phyloP scores from a whole-genome alignment of 2,113 vertebrate genomes.

The Protomyctophum bolini region DNA sequence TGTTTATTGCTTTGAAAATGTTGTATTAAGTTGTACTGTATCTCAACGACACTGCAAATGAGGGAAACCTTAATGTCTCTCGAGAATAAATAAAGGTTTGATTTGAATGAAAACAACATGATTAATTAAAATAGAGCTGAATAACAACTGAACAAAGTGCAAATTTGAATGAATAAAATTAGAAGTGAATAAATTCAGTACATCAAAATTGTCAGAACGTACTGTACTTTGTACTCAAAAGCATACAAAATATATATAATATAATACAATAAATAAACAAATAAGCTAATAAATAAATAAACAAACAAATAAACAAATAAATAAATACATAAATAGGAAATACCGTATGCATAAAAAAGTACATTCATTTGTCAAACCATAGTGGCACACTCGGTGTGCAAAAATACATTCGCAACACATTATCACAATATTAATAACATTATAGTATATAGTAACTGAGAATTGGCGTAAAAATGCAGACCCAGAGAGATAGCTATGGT shows the following conservation, averaged over 20 bases:
- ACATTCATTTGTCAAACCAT: conserved; percentile 19
- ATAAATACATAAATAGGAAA: no score
- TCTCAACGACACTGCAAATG: no score
- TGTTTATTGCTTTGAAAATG: no score
- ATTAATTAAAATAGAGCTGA: no score
- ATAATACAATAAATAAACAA: neutral
- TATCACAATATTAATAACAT: neutral
- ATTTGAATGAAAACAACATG: no score
- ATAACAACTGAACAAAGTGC: no score
- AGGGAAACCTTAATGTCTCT: no score
- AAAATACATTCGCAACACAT: neutral
- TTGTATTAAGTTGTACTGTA: no score
- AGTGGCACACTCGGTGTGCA: conserved; percentile 27
- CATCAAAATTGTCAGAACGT: neutral
- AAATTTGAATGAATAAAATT: neutral
- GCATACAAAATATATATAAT: neutral
- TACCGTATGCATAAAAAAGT: neutral
- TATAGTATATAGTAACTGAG: conserved; percentile 32
- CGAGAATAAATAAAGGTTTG: no score
- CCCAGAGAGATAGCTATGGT: neutral
- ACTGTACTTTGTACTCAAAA: neutral
- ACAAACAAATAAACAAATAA: neutral
- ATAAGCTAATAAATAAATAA: neutral
- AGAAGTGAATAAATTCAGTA: neutral
- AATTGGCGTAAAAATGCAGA: neutral